A percentile compares a stretch with the other conserved stretches of the same genome.
Evolutionary conservation across 2,888 invertebrate species (phyloP).

Genomic region (Agriotes lineatus): DNA sequence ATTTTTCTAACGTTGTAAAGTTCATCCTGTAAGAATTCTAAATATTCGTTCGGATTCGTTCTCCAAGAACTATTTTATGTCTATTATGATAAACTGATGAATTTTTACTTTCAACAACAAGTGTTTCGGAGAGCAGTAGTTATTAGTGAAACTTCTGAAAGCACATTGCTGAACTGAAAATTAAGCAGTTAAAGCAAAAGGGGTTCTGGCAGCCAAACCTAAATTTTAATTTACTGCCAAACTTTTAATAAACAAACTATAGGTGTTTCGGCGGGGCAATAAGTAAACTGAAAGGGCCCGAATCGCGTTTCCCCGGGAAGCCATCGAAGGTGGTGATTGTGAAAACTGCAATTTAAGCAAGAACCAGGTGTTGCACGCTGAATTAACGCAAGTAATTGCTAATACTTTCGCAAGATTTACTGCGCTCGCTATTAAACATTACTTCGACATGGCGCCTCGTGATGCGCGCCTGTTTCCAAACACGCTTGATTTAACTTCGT

Average conservation of each 20-base stretch:
- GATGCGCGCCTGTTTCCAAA: slow-evolving; percentile 49
- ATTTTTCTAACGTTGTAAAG: no score
- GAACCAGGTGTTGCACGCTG: slow-evolving; percentile 63
- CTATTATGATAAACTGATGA: no score
- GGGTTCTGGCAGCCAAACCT: no score
- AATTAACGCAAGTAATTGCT: slow-evolving; percentile 66
- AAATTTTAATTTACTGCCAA: neutral
- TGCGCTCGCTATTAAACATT: slow-evolving; percentile 62
- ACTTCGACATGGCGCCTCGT: slow-evolving; percentile 59
- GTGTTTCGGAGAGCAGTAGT: no score
- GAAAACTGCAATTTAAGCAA: slow-evolving; percentile 61
- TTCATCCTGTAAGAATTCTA: no score
- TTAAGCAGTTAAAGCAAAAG: no score
- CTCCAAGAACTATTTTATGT: no score
- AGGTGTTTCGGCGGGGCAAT: slow-evolving; percentile 1
- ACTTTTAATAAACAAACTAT: slow-evolving; percentile 1
- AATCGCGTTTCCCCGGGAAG: neutral
- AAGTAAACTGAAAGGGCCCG: slow-evolving; percentile 9
- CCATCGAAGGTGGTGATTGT: slow-evolving; percentile 39
- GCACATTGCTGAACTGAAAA: no score
- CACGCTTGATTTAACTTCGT: slow-evolving; percentile 60
- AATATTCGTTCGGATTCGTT: no score
- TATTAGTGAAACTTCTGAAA: no score
- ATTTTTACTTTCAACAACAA: no score
- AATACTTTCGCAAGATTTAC: slow-evolving; percentile 65